Evolutionary conservation across 2,888 invertebrate genomes (phyloP), one percentile per base, ranked within the genome.

Genomic region (Synanthedon formicaeformis): DNA sequence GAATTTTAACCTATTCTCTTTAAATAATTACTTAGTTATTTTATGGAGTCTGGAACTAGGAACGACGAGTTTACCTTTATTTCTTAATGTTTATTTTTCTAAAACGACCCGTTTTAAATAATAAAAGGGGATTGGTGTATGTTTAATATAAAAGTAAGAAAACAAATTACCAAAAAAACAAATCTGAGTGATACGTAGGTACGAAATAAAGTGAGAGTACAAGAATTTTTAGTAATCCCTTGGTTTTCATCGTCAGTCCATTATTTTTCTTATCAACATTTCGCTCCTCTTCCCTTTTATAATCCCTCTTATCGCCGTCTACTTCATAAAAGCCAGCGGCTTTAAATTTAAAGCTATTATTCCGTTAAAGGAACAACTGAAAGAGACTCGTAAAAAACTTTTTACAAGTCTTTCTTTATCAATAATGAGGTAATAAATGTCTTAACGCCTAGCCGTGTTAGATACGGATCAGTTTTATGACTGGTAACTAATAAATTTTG

Each of bases 251-350:
- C 72, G 70, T 64, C 64, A 62, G 62, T 65, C 73, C 74, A 78
- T 84, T 81, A 81, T 77, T 34, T 78, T 68, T 63, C 73, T 82
- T 81, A 81, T 83, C 81, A 75, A 61, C 67, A 69, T 67, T 76
- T 75, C 73, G 69, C 76, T 74, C 73, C 70, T 71, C 70, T 71
- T 75, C 71, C 70, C 73, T 73, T 80, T 79, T 74, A 76, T 79
- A 79, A 81, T 77, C 75, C 75, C 67, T 67, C 73, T 81, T 81
- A 83, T 83, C 81, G 71, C 66, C 65, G 73, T 71, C 75, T 74
- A 70, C 75, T 78, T 74, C 73, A 78, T 80, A 79, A 80, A 79
- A 78, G 77, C 68, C 62, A 65, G 68, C 68, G 69, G 71, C 74
- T 76, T 78, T 67, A 75, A 78, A 71, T 78, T 79, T 75, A 69